Conservation (phyloP, 2,113 vertebrate species). For the Dipodomys spectabilis region DNA sequence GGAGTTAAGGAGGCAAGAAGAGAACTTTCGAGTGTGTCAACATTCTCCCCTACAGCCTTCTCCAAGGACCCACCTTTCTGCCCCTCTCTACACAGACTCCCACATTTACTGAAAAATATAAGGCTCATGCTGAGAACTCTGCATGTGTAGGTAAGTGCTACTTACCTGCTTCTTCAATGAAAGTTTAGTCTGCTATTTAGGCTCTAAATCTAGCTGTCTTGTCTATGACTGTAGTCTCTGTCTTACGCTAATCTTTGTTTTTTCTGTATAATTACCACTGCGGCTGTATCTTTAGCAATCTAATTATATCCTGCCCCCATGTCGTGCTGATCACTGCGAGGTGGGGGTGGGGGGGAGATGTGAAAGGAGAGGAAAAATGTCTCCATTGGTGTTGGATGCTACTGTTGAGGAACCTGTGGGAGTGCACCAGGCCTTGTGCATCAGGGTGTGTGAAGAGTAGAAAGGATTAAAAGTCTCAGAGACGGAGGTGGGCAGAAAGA, state of each 20-base stretch:
- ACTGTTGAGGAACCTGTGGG: neutral
- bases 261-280: neutral
- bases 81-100: neutral
- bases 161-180: neutral
- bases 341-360: neutral
- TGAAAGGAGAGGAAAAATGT: neutral
- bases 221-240: neutral
- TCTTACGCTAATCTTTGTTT: neutral
- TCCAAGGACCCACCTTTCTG: neutral
- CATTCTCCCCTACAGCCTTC: neutral
- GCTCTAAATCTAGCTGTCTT: neutral
- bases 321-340: neutral
- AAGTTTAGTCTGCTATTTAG: neutral
- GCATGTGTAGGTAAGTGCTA: constrained; percentile 47
- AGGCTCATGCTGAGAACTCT: neutral
- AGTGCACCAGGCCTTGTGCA: neutral
- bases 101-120: constrained; percentile 4
- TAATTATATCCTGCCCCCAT: neutral
- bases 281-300: neutral
- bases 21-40: neutral
- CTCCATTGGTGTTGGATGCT: accelerated
- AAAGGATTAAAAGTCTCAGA: neutral
- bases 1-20: neutral
- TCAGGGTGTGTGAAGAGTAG: neutral
- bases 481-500: accelerated